Base-by-base conservation (phyloP, 2,797 vertebrate genomes). In the Rhabdophis nuchalis region DNA sequence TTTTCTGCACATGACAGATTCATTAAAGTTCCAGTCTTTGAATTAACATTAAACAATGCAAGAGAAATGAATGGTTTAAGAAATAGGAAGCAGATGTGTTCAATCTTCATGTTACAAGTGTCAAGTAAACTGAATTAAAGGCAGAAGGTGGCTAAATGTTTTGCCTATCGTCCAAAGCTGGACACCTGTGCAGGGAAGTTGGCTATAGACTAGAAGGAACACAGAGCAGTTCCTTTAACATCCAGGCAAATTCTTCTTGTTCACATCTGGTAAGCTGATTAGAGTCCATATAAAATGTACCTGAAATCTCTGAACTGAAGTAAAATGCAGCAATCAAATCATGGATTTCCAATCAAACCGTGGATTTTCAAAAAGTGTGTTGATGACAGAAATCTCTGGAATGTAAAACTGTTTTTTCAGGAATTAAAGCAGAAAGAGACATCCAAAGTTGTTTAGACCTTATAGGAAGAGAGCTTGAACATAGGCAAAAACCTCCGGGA, bases 1-100 rank as follows among this genome's bases (percentile, higher is more conserved):
- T 91, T 94, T 94, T 87, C 92, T 95, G 88, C 61, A 91, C 94
- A 92, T 89, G 93, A 89, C 92, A 96, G 92, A 93, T 95, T 92
- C 88, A 18, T 92, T 85, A 1, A 50, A 1, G 91, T 88, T 95
- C 93, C 90, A 82, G 68, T 2, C 3, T 46, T 85, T 56, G 82
- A 52, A 94, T 88, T 90, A 90, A 91, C 90, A 89, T 92, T 91
- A 88, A 93, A 87, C 64, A 91, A 77, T 53, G 57, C 58, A 89
- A 92, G 89, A 54, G 94, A 95, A 90, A 13, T 60, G 50, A 53
- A 58, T 61, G 41, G 1, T 92, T 85, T 92, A 91, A 92, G 85
- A 90, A 56, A 90, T 89, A 87, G 92, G 91, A 93, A 93, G 58
- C 93, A 93, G 91, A 91, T 93, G 91, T 82, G 2, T 54, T 13